These are phyloP conservation scores for Zootermopsis nevadensis DNA, from an alignment of 2,888 invertebrate genomes.

Conservation along the genomic window DNA sequence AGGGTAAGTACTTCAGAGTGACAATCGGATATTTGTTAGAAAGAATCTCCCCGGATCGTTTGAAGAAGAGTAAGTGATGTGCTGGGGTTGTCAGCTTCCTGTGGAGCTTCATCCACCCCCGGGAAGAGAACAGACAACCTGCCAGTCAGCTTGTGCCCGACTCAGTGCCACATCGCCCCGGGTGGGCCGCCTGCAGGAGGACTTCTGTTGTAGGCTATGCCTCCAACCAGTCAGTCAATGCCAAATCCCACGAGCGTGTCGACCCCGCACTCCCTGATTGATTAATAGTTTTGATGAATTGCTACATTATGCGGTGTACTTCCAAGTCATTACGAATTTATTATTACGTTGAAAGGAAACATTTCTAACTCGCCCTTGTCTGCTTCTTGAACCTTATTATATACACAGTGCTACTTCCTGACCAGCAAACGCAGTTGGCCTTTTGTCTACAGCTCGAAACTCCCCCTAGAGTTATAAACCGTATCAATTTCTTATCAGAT, in stretches of 20 bases:
- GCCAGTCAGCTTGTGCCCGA: slow-evolving; percentile 2
- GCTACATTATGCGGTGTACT: too few species aligned
- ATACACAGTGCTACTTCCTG: too few species aligned
- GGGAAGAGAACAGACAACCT: slow-evolving; percentile 18
- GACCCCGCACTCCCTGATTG: background rate
- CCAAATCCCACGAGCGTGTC: too few species aligned
- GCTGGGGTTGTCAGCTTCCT: slow-evolving; percentile 24
- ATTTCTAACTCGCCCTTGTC: too few species aligned
- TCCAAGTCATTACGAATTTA: too few species aligned
- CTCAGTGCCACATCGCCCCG: background rate
- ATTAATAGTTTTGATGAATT: background rate
- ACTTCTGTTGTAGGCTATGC: background rate
- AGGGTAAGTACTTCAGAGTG: background rate
- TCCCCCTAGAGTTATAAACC: too few species aligned
- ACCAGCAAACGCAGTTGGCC: too few species aligned
- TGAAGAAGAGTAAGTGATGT: background rate
- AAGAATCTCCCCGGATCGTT: too few species aligned
- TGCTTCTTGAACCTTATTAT: too few species aligned
- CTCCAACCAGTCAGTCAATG: background rate
- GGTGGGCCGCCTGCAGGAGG: background rate
- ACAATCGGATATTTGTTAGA: slow-evolving; percentile 5
- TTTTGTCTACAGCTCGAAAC: too few species aligned
- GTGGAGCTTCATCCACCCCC: background rate
- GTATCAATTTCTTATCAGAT: too few species aligned
- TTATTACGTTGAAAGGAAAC: too few species aligned